phyloP scores from a whole-genome alignment of 1,140 invertebrate species.

The Callitettix versicolor region DNA sequence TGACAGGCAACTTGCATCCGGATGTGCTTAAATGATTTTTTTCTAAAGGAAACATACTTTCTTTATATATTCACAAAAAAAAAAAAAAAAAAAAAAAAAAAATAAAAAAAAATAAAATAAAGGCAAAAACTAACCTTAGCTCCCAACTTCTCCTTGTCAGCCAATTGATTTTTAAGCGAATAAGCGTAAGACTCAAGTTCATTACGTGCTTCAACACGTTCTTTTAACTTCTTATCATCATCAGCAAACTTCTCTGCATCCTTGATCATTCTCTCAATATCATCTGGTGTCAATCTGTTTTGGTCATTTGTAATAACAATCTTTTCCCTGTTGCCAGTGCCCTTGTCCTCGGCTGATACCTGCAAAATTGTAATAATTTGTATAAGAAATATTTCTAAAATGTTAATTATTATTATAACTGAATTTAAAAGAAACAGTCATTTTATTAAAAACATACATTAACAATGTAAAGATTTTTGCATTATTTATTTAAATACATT shows the following conservation, averaged over 20 bases:
- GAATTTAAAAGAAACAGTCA: background rate
- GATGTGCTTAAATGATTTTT: too few relatives aligned
- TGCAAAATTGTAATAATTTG: constrained; percentile 29
- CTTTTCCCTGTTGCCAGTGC: constrained; percentile 95
- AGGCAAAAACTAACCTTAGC: constrained; percentile 57
- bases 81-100: constrained; percentile 3
- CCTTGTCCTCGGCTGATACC: constrained; percentile 96
- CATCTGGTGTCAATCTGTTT: constrained; percentile 90
- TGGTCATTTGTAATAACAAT: constrained; percentile 99
- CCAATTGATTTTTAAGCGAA: constrained; percentile 93
- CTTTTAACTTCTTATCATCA: constrained; percentile 96
- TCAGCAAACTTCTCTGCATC: constrained; percentile 98
- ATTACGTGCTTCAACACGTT: constrained; percentile 88
- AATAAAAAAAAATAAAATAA: too few relatives aligned
- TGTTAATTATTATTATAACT: background rate
- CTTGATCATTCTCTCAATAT: constrained; percentile 97
- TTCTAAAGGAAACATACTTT: too few relatives aligned
- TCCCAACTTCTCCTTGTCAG: constrained; percentile 96
- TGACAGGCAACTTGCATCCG: too few relatives aligned
- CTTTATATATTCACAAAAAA: background rate
- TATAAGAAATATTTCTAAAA: too few relatives aligned
- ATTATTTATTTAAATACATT: too few relatives aligned
- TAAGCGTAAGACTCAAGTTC: constrained; percentile 97
- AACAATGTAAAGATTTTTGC: too few relatives aligned
- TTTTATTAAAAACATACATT: too few relatives aligned